Base-by-base conservation (phyloP, 2,113 vertebrate genomes). In the Oncorhynchus nerka region DNA sequence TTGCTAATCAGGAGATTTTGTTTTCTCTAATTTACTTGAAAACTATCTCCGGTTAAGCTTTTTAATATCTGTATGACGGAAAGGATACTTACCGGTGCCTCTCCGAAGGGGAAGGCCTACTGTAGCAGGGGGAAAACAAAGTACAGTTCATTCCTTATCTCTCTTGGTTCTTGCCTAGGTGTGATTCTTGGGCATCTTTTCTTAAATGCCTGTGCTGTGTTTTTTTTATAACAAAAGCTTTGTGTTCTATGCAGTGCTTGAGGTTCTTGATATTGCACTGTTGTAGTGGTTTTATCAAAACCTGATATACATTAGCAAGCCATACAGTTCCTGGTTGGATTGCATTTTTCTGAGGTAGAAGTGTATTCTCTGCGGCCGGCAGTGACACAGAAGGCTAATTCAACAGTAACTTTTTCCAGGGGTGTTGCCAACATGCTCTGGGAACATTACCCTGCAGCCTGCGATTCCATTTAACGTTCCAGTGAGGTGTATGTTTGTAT, bases 11-110 rank as follows among this genome's bases (percentile, higher is more conserved):
- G 70, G 88, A 91, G 89, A 94, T 94, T 93, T 94, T 93, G 93
- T 94, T 94, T 93, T 94, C 92, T 92, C 83, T 93, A 86, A 93
- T 94, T 93, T 93, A 91, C 88, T 94, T 89, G 91, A 93, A 94
- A 94, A 90, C 85, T 88, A 85, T 89, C 80, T 82, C 73, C 77
- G 81, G 87, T 86, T 89, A 88, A 88, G 91, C 91, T 90, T 92
- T 93, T 92, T 89, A 89, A 91, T 85, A 88, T 87, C 75, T 80
- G 81, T 64, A 72, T 84, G 85, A 86, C 89, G 79, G 79, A 79
- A 65, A 68, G 79, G 88, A 81, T 88, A 86, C 87, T 86, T 84
- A 80, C 79, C 82, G 72, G 66, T 81, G 87, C 2, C 20, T 64
- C 4, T 64, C 4, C 9, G 61, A 51, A n/a, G 57, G 72, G 74